Base-by-base conservation (phyloP, 30 jellyfish, hydroid and myxozoan species). In the Cassiopea andromeda region DNA sequence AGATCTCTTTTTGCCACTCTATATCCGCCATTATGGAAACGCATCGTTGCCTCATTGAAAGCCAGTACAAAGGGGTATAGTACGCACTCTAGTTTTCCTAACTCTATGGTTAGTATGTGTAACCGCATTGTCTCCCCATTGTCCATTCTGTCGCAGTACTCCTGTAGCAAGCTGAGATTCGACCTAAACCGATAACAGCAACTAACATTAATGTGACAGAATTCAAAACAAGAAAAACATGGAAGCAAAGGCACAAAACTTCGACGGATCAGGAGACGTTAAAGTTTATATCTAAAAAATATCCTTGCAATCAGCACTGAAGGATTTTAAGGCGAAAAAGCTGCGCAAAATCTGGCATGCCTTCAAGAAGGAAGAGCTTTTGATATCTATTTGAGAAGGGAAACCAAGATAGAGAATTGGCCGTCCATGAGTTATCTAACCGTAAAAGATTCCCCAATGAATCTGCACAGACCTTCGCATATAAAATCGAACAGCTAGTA, bases 381-480 rank as follows among this genome's bases (percentile, higher is more conserved):
- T 46, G 90, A 81, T 9, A 79, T 81, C 15, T 81, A 81, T 44
- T 48, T 81, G 71, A 83, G 73, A 83, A 68, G 60, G 92, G 92
- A 49, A 68, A 83, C 19, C 84, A 83, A 69, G 83, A 83, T 54
- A 68, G 92, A 59, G 84, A 68, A 50, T 5, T 7, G 61, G 92
- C 92, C 5, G 47, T 83, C 4, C 70, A 18, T 80, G 92, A 83
- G 60, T 44, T 83, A 57, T 60, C 54, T 61, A 83, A 70, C 73
- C 69, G 92, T 4, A 83, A 70, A 69, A 68, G 75, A 69, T 7
- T 60, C 46, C 84, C 14, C 60, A 84, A 69, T 16, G 80, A 81
- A 46, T 81, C 90, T 60, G 90, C 90, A 15, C 80, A 19, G 46
- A 81, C 90, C 60, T 83, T 83, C 70, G 92, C 92, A 7, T 57